Percentiles rank a stretch among this genome's conserved stretches.
Evolutionary conservation across 2,113 vertebrate species (phyloP).

Genomic region (Anarhynchus alexandrinus): DNA sequence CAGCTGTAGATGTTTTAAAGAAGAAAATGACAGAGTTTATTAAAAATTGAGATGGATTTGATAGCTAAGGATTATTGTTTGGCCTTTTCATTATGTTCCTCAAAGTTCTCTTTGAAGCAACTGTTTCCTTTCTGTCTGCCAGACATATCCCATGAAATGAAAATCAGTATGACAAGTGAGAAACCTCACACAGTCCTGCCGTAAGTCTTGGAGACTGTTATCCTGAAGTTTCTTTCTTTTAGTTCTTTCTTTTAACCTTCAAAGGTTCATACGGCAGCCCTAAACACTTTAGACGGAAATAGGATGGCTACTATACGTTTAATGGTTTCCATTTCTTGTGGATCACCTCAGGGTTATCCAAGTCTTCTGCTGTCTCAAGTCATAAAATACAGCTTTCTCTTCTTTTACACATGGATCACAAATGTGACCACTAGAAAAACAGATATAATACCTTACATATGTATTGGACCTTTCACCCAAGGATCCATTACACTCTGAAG

Average conservation of each 20-base stretch:
- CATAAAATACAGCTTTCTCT: background rate
- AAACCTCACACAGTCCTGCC: background rate
- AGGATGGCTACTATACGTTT: background rate
- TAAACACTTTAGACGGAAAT: background rate
- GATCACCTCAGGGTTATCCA: background rate
- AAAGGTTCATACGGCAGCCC: background rate
- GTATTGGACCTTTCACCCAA: background rate
- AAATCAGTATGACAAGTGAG: background rate
- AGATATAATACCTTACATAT: background rate
- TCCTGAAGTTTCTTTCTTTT: background rate
- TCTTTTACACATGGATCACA: conserved; percentile 1
- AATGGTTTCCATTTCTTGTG: conserved; percentile 19
- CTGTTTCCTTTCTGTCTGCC: background rate
- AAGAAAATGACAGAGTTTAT: background rate
- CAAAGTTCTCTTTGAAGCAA: background rate
- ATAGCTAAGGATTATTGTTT: background rate
- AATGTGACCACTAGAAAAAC: conserved; percentile 4
- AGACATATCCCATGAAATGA: background rate
- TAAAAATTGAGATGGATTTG: background rate
- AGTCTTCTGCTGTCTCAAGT: background rate
- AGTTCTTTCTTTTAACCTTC: background rate
- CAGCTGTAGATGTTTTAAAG: background rate
- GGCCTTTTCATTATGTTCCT: background rate
- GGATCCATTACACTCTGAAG: background rate
- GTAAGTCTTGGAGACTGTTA: background rate